Evolutionary conservation across 2,113 vertebrate species (phyloP).

Genomic region (Pseudorectes ferrugineus): DNA sequence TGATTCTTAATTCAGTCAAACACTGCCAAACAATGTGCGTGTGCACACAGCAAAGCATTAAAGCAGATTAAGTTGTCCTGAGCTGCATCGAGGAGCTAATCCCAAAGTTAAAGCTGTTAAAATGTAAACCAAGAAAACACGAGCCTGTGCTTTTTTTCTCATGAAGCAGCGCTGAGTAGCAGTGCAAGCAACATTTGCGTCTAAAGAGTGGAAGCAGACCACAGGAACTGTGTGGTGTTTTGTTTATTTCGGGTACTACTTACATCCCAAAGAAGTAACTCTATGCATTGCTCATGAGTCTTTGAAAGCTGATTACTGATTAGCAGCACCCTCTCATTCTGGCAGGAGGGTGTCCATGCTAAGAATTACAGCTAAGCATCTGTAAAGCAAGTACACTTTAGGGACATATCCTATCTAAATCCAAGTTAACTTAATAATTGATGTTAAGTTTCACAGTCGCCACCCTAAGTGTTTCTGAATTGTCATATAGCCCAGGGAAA

Average conservation of each 20-base stretch:
- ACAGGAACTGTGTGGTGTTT: not conserved
- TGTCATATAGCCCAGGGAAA: not conserved
- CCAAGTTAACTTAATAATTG: not conserved
- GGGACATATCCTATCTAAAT: not conserved
- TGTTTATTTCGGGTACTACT: not conserved
- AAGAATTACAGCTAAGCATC: not conserved
- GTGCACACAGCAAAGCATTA: not conserved
- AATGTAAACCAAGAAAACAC: not conserved
- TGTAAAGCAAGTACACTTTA: not conserved
- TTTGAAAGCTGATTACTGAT: not conserved
- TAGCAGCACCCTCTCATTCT: not conserved
- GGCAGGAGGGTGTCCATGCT: not conserved
- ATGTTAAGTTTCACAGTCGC: not conserved
- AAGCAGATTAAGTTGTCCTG: not conserved
- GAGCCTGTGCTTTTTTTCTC: not conserved
- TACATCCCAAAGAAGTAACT: not conserved
- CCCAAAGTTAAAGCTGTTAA: not conserved
- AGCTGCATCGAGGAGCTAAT: not conserved
- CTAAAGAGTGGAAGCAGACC: not conserved
- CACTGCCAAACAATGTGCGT: not conserved
- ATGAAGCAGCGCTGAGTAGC: not conserved
- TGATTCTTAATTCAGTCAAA: not conserved
- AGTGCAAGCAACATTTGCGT: not conserved
- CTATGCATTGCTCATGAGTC: not conserved
- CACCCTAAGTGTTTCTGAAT: not conserved